A percentile compares a stretch with the other conserved stretches of the same genome.
Evolutionary conservation across 2,888 invertebrate species (phyloP).

Genomic region (Leptinotarsa tumamoca): DNA sequence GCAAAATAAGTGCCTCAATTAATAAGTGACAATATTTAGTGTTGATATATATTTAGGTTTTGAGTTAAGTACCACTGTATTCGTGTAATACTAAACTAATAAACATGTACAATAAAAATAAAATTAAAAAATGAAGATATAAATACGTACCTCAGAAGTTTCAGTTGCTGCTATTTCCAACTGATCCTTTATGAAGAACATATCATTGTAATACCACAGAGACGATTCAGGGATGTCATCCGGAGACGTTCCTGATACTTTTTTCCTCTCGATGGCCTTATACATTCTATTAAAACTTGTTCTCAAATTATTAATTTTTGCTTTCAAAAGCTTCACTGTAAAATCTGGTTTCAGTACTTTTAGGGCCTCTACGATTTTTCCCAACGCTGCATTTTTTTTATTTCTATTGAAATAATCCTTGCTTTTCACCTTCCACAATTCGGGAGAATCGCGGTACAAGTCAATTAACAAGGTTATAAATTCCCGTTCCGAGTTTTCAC

Average conservation of each 20-base stretch:
- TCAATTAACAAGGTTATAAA: too few relatives aligned
- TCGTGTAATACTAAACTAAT: background rate
- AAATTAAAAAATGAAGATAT: background rate
- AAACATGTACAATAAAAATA: conserved; percentile 13
- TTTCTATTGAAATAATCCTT: conserved; percentile 26
- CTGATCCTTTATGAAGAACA: conserved; percentile 27
- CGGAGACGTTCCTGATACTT: background rate
- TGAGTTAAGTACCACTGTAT: background rate
- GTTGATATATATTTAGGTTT: too few relatives aligned
- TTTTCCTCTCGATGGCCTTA: background rate
- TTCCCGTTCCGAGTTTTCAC: too few relatives aligned
- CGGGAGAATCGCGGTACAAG: too few relatives aligned
- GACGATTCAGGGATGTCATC: conserved; percentile 22
- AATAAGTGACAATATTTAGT: background rate
- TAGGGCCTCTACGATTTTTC: conserved; percentile 25
- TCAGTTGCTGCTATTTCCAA: conserved; percentile 24
- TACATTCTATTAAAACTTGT: conserved; percentile 15
- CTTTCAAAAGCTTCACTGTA: conserved; percentile 11
- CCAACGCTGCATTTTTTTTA: conserved; percentile 9
- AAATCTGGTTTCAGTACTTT: conserved; percentile 22
- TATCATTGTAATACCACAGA: conserved; percentile 34
- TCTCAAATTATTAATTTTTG: conserved; percentile 22
- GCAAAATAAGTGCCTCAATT: conserved; percentile 25
- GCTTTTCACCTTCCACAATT: conserved; percentile 13
- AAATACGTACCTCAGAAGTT: conserved; percentile 14